phyloP scores from a whole-genome alignment of 2,797 vertebrate genomes.

The Neoniphon sammara region DNA sequence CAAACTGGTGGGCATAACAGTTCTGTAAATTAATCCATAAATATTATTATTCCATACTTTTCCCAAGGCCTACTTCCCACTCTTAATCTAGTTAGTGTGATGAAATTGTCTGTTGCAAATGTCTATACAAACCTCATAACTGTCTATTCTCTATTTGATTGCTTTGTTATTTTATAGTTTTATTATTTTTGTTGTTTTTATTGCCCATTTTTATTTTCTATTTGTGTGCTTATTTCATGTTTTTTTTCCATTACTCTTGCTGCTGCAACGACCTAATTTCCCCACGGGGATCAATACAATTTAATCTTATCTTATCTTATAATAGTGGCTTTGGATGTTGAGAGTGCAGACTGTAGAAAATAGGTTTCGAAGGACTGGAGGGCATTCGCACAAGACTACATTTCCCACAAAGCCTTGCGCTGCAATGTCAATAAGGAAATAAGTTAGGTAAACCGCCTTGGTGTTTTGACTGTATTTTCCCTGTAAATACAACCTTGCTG shows the following conservation, averaged over 20 bases:
- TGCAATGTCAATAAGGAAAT: constrained; percentile 45
- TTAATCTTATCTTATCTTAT: background rate
- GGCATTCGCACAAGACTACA: constrained; percentile 21
- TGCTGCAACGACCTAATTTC: background rate
- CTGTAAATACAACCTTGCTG: background rate
- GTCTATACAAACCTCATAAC: background rate
- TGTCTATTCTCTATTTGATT: background rate
- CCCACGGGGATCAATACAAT: constrained; percentile 1
- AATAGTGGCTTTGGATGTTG: background rate
- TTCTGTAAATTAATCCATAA: background rate
- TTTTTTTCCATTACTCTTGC: background rate
- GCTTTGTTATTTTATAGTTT: background rate
- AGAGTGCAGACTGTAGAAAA: background rate
- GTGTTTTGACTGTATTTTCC: background rate
- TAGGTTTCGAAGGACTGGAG: background rate
- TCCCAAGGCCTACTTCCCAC: too few relatives aligned
- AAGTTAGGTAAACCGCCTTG: background rate
- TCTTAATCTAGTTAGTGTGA: too few relatives aligned
- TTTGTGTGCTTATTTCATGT: background rate
- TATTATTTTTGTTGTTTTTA: background rate
- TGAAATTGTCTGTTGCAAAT: background rate
- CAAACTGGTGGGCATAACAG: background rate
- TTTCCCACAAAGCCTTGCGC: constrained; percentile 62
- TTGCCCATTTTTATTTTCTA: background rate
- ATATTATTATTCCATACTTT: too few relatives aligned